Evolutionary conservation across 2,888 invertebrate species (phyloP), one percentile per base, ranked within the genome.

Genomic region (Lepidochrysops patricia): DNA sequence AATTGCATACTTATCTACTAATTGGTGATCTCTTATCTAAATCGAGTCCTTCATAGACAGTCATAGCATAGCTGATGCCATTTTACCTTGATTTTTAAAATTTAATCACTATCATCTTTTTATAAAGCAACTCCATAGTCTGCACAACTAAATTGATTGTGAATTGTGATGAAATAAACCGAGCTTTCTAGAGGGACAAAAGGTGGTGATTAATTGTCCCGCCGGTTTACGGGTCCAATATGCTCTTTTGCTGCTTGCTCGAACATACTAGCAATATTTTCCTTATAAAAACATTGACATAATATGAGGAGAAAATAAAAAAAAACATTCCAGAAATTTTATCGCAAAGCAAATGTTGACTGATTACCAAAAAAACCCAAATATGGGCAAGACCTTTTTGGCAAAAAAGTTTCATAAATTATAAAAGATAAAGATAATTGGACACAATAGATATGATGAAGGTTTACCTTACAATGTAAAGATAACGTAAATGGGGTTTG

Each of bases 21-120:
- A 80, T n/a, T 81, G 73, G 77, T 76, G 72, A 75, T 71, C 71
- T 73, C 64, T 74, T 77, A 82, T 83, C 83, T 79, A 73, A 78
- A 79, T 80, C 74, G 71, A 68, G 78, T 80, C 80, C 80, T 79
- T 82, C 71, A 62, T 64, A 66, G n/a, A n/a, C n/a, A n/a, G n/a
- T n/a, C n/a, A n/a, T n/a, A n/a, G n/a, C n/a, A 79, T 74, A 76
- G 77, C 65, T 62, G 64, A 66, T 64, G 60, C 64, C 52, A 58
- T 66, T 65, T 35, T 48, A 59, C 54, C 32, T 54, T 54, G 54
- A 19, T 29, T 19, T 12, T 26, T 13, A 27, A 26, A n/a, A n/a
- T n/a, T n/a, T n/a, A n/a, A n/a, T n/a, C n/a, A n/a, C n/a, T n/a
- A n/a, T n/a, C n/a, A n/a, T n/a, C n/a, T n/a, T n/a, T n/a, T n/a